Evolutionary conservation across 2,888 invertebrate genomes (phyloP).

Genomic region (Ligdia adustata): DNA sequence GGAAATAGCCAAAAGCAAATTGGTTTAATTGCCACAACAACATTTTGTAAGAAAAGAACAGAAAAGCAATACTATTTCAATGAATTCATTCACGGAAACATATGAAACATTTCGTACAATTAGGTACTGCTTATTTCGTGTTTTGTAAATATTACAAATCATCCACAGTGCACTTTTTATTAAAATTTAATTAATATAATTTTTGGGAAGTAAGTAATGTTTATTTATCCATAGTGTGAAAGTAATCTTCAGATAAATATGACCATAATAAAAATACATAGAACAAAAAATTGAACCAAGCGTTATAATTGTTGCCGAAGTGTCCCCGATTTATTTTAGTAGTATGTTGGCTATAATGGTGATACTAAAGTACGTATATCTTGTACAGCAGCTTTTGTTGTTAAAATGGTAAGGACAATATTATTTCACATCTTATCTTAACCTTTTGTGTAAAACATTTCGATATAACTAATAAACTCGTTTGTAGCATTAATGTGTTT

Average conservation of each 20-base stretch:
- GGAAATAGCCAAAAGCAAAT: constrained; percentile 55
- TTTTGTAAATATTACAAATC: constrained; percentile 19
- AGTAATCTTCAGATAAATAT: constrained; percentile 27
- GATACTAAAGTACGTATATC: too few species aligned
- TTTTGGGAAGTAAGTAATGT: neutral
- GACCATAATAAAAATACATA: too few species aligned
- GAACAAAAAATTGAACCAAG: too few species aligned
- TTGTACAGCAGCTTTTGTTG: constrained; percentile 19
- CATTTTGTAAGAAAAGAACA: constrained; percentile 25
- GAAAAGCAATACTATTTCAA: neutral
- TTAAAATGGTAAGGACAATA: constrained; percentile 3
- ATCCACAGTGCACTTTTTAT: constrained; percentile 11
- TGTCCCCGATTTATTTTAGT: too few species aligned
- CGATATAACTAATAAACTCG: too few species aligned
- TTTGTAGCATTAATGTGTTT: too few species aligned
- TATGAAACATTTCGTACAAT: constrained; percentile 4
- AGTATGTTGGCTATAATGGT: too few species aligned
- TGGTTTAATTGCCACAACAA: constrained; percentile 49
- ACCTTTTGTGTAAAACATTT: constrained; percentile 11
- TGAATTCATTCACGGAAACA: constrained; percentile 3
- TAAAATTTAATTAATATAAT: neutral
- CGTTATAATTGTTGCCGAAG: constrained; percentile 3
- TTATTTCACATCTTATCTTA: constrained; percentile 24
- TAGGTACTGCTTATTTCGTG: neutral
- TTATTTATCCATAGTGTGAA: constrained; percentile 19